These are phyloP conservation scores for Drosophila murphyi DNA, from an alignment of 1,140 invertebrate genomes.

Conservation along the genomic window DNA sequence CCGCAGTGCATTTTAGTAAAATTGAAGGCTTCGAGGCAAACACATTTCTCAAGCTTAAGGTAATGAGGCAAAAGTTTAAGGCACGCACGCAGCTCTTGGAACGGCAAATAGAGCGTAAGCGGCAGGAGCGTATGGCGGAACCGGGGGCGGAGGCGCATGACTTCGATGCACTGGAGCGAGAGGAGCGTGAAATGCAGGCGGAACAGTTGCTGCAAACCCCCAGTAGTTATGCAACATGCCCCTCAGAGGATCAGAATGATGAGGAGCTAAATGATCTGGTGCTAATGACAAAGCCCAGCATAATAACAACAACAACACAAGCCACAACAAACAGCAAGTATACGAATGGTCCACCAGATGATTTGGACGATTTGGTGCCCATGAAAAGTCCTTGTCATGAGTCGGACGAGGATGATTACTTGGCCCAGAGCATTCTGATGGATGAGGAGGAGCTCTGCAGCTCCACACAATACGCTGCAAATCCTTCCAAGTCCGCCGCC, in stretches of 20 bases:
- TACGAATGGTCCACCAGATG: conserved; percentile 44
- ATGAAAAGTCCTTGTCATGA: conserved; percentile 17
- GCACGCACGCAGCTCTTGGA: conserved; percentile 71
- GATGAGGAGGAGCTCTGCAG: conserved; percentile 53
- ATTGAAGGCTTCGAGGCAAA: conserved; percentile 72
- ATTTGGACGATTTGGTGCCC: conserved; percentile 56
- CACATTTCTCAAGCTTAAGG: conserved; percentile 76
- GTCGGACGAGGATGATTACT: conserved; percentile 50
- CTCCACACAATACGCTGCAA: conserved; percentile 35
- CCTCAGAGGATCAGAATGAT: conserved; percentile 11
- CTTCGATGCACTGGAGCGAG: conserved; percentile 51
- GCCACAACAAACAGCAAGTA: conserved; percentile 14
- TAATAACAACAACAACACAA: background rate
- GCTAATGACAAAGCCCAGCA: conserved; percentile 5
- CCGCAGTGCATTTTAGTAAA: conserved; percentile 66
- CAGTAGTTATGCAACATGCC: conserved; percentile 10
- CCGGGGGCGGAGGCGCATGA: conserved; percentile 28
- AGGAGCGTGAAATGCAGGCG: conserved; percentile 53
- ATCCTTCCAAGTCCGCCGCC: background rate
- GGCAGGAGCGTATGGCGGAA: conserved; percentile 21
- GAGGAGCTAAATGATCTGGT: background rate
- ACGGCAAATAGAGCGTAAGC: conserved; percentile 53
- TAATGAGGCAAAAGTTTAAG: conserved; percentile 77
- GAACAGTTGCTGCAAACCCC: conserved; percentile 30
- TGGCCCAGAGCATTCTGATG: conserved; percentile 58